A percentile compares a stretch with the other conserved stretches of the same genome.
These are phyloP conservation scores for Hypanus sabinus DNA, from an alignment of 2,113 vertebrate species.

Conservation along the genomic window DNA sequence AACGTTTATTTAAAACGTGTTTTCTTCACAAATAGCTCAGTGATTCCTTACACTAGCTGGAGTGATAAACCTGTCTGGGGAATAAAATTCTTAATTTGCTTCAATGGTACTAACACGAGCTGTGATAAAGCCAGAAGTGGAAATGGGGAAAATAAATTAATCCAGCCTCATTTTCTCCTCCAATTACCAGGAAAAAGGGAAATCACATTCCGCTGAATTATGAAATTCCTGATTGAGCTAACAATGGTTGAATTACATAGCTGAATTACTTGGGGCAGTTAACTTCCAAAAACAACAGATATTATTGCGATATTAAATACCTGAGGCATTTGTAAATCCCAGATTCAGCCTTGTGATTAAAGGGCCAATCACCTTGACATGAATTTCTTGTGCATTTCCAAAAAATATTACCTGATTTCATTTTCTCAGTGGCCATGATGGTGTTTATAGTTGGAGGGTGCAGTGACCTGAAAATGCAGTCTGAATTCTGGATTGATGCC, in stretches of 20 bases:
- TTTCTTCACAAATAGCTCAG: not conserved
- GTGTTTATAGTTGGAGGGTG: no score
- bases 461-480: no score
- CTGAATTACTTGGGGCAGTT: not conserved
- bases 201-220: not conserved
- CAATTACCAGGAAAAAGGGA: not conserved
- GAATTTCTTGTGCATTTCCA: no score
- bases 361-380: no score
- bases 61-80: not conserved
- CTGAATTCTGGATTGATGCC: no score
- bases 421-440: no score
- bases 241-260: not conserved
- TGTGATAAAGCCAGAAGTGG: not conserved
- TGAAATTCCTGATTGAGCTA: not conserved
- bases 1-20: not conserved
- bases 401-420: no score
- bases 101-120: not conserved
- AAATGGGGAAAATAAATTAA: not conserved
- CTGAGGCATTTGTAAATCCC: not conserved
- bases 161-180: not conserved
- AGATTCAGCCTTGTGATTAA: not conserved
- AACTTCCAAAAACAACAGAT: not conserved
- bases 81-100: not conserved
- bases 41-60: not conserved
- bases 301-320: not conserved